Conservation (phyloP, 2,113 vertebrate genomes). For the Chaenocephalus aceratus region DNA sequence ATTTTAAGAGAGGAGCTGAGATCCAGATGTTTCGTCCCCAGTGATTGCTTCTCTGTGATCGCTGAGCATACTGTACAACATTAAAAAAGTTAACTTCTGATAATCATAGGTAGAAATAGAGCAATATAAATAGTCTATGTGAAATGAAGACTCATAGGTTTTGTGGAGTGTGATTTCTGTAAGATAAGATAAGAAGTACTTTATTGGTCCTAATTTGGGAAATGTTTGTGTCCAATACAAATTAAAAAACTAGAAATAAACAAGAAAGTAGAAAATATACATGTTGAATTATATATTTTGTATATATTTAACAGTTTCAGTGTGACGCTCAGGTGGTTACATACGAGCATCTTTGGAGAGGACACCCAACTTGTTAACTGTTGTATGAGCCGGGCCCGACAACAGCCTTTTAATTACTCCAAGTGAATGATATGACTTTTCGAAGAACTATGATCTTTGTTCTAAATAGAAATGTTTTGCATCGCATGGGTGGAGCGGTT, state of each 20-base stretch:
- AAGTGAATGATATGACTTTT: not conserved
- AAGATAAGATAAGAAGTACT: too few species aligned
- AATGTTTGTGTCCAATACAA: too few species aligned
- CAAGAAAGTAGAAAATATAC: too few species aligned
- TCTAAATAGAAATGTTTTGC: constrained; percentile 1
- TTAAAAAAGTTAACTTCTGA: not conserved
- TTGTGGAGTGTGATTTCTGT: not conserved
- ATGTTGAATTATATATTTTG: too few species aligned
- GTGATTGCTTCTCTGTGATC: too few species aligned
- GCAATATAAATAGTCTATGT: not conserved
- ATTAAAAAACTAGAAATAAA: too few species aligned
- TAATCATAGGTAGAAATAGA: not conserved
- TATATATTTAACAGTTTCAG: too few species aligned
- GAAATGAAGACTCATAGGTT: not conserved
- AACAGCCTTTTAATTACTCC: not conserved
- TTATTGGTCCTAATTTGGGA: too few species aligned
- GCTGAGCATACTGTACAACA: too few species aligned
- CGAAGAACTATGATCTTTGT: not conserved
- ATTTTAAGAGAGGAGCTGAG: too few species aligned
- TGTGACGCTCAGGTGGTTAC: not conserved
- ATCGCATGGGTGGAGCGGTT: not conserved
- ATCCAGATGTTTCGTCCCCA: too few species aligned
- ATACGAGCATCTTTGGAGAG: not conserved
- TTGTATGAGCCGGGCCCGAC: not conserved
- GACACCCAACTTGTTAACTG: not conserved